These are phyloP conservation scores for Trachelipus rathkii DNA, from an alignment of 1,140 invertebrate genomes.

Conservation along the genomic window DNA sequence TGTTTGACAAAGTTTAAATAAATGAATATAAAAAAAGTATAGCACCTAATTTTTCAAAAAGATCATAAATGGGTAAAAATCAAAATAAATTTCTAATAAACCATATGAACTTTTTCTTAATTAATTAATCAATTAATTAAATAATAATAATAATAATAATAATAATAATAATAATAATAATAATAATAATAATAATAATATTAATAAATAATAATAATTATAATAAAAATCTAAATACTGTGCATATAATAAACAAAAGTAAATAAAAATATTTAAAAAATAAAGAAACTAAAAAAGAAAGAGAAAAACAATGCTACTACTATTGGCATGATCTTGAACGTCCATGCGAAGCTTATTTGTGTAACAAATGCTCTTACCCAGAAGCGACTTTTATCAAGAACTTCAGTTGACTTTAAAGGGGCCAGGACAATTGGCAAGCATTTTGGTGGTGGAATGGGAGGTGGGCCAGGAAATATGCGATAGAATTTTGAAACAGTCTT, in stretches of 20 bases:
- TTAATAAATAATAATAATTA: no score
- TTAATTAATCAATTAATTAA: no score
- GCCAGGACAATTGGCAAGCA: conserved; percentile 35
- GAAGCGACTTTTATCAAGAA: conserved; percentile 44
- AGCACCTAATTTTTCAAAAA: no score
- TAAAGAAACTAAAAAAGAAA: conserved; percentile 32
- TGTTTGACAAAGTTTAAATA: no score
- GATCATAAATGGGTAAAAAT: no score
- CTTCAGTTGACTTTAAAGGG: conserved; percentile 41
- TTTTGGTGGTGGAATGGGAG: conserved; percentile 42
- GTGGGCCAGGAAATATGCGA: conserved; percentile 36
- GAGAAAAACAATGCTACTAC: conserved; percentile 19
- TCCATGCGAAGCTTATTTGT: conserved; percentile 32
- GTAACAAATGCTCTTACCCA: conserved; percentile 41
- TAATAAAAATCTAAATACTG: no score
- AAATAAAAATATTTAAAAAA: conserved; percentile 13
- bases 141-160: no score
- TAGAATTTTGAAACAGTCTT: conserved; percentile 39
- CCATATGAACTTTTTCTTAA: no score
- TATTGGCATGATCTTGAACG: conserved; percentile 5
- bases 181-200: no score
- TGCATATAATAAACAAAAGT: conserved; percentile 40
- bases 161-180: no score
- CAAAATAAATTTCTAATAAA: no score
- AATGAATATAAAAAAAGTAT: no score